Conservation (phyloP, 2,888 invertebrate genomes). For the Chirona hameri region DNA sequence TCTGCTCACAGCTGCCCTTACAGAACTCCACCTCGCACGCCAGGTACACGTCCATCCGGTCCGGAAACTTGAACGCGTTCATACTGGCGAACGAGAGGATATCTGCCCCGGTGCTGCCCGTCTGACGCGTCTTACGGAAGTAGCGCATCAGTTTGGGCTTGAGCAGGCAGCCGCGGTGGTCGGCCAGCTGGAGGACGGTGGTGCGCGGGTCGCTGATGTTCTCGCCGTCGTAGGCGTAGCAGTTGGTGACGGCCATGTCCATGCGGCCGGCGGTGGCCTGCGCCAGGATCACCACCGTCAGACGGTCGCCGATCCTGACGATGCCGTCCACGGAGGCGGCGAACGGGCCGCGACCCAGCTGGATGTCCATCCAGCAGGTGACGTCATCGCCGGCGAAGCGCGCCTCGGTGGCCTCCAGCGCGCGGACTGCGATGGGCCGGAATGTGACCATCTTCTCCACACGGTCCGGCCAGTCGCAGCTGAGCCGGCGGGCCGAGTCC, state of each 20-base stretch:
- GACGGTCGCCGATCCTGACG: slow-evolving; percentile 41
- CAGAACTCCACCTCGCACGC: slow-evolving; percentile 42
- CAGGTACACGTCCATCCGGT: slow-evolving; percentile 41
- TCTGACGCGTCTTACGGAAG: slow-evolving; percentile 40
- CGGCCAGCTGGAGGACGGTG: slow-evolving; percentile 40
- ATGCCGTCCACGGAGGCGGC: slow-evolving; percentile 39
- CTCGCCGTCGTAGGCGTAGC: slow-evolving; percentile 41
- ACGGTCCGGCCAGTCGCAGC: slow-evolving; percentile 39
- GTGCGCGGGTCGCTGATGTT: slow-evolving; percentile 40
- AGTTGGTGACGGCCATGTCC: slow-evolving; percentile 41
- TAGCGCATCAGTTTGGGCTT: slow-evolving; percentile 42
- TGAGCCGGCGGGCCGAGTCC: slow-evolving; percentile 41
- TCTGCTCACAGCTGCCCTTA: slow-evolving; percentile 39
- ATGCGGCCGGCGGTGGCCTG: slow-evolving; percentile 39
- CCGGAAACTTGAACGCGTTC: slow-evolving; percentile 42
- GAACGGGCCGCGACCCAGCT: slow-evolving; percentile 41
- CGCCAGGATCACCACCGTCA: slow-evolving; percentile 41
- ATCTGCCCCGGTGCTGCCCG: slow-evolving; percentile 40
- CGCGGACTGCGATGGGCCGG: slow-evolving; percentile 41
- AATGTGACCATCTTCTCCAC: slow-evolving; percentile 42
- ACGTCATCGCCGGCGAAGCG: slow-evolving; percentile 41
- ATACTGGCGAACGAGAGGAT: slow-evolving; percentile 41
- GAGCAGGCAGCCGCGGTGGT: slow-evolving; percentile 41
- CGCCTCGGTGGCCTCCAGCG: slow-evolving; percentile 41
- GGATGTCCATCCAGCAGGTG: slow-evolving; percentile 43